These are phyloP conservation scores for Zosterops lateralis DNA, from an alignment of 2,113 vertebrate species.

Conservation along the genomic window DNA sequence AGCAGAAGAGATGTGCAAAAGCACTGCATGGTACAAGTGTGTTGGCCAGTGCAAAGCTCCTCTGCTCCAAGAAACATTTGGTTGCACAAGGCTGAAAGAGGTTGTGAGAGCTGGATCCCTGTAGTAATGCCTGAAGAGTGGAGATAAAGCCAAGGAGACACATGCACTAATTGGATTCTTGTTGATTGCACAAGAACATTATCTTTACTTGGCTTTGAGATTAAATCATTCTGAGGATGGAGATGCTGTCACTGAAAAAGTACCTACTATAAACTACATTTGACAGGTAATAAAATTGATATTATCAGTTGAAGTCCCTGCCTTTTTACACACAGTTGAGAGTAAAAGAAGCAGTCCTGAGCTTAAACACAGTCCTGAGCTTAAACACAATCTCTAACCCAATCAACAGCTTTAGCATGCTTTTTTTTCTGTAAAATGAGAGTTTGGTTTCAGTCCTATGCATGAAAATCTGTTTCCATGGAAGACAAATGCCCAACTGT, in stretches of 20 bases:
- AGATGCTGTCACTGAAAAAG: neutral
- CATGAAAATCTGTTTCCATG: neutral
- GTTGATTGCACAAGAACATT: neutral
- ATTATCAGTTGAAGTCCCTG: neutral
- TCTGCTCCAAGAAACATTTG: neutral
- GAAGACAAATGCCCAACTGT: neutral
- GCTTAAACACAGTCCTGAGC: neutral
- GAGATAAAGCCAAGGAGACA: neutral
- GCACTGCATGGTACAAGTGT: rapidly evolving
- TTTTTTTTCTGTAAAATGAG: neutral
- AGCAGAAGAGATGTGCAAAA: neutral
- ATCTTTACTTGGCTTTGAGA: neutral
- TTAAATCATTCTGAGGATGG: neutral
- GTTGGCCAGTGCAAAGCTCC: neutral
- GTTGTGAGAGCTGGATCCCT: neutral
- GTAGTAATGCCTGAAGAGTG: neutral
- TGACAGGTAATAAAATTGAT: conserved; percentile 18
- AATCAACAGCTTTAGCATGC: neutral
- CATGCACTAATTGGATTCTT: neutral
- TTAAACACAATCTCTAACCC: neutral
- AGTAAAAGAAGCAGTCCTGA: neutral
- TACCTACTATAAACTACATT: neutral
- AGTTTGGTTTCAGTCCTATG: neutral
- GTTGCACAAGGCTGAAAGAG: neutral
- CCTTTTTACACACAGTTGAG: neutral